Base-by-base conservation (phyloP, 2,113 vertebrate species). In the Hystrix brachyura region DNA sequence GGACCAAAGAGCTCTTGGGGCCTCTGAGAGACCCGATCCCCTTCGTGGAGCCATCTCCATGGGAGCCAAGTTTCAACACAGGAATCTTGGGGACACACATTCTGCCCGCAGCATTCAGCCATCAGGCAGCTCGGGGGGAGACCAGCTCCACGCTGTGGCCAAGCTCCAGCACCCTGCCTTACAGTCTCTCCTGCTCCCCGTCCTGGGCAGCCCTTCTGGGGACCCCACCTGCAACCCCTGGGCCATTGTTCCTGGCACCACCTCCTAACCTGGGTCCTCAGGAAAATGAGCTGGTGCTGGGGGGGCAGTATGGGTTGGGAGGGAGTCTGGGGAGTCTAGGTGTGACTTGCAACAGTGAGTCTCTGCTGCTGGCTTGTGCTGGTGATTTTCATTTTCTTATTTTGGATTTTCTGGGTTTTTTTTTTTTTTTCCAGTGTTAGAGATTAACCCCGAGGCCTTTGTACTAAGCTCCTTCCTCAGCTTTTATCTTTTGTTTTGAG, bases 351-450 rank as follows among this genome's bases (percentile, higher is more conserved):
- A 1, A 27, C 51, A 29, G 34, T 23, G 76, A 1, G 12, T 13
- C n/a, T 55, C 51, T 13, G 6, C 3, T 3, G 34, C 0, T 0
- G 6, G 21, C 1, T 8, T 2, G 0, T 11, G 10, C 43, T 12
- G 7, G 48, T 23, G 72, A 10, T 13, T 57, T 80, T 34, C 27
- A 6, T 12, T 19, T 43, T 78, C 48, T 83, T 78, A 18, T 14
- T 88, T 86, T 21, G 10, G 38, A 55, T 87, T 55, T 48, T 34
- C 7, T 34, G 3, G 29, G 3, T 32, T 76, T 74, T 62, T 85
- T 15, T 59, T 55, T 78, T 81, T 3, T 59, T 57, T 32, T 5
- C 43, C 21, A 74, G 53, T 89, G 38, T 7, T 78, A 7, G 48
- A 29, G 48, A 32, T 53, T 78, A 48, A 78, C 51, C 7, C 3